Percentiles rank a stretch among this genome's conserved stretches.
Evolutionary conservation across 2,888 invertebrate species (phyloP).

Genomic region (Malacosoma neustria): DNA sequence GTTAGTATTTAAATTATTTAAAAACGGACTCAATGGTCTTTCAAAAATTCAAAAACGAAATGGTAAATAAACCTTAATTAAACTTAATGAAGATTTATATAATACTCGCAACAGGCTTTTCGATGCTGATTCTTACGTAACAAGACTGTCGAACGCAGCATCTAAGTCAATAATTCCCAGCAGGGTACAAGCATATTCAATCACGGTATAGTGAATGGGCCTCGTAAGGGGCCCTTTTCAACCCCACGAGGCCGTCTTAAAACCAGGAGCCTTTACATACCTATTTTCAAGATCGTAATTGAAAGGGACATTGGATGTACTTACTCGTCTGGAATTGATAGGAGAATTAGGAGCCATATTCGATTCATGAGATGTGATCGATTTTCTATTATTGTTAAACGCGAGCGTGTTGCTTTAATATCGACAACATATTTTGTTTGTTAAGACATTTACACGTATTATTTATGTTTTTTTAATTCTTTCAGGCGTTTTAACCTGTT

Average conservation of each 20-base stretch:
- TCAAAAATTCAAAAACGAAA: no score
- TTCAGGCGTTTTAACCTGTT: no score
- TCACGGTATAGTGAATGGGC: constrained; percentile 49
- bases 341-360: constrained; percentile 38
- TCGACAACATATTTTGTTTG: no score
- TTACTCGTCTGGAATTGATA: constrained; percentile 57
- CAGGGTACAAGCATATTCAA: constrained; percentile 53
- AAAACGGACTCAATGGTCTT: no score
- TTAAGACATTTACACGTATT: no score
- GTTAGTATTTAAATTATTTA: no score
- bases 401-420: no score
- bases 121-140: no score
- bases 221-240: constrained; percentile 46
- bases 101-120: no score
- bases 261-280: constrained; percentile 54
- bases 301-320: constrained; percentile 56
- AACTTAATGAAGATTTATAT: no score
- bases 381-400: not conserved
- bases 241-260: constrained; percentile 46
- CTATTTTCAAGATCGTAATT: constrained; percentile 54
- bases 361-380: constrained; percentile 11
- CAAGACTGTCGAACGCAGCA: constrained; percentile 44
- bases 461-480: no score
- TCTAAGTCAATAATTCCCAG: constrained; percentile 38
- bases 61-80: no score